Evolutionary conservation across 1,140 invertebrate species (phyloP).

Genomic region (Matsumurasca onukii): DNA sequence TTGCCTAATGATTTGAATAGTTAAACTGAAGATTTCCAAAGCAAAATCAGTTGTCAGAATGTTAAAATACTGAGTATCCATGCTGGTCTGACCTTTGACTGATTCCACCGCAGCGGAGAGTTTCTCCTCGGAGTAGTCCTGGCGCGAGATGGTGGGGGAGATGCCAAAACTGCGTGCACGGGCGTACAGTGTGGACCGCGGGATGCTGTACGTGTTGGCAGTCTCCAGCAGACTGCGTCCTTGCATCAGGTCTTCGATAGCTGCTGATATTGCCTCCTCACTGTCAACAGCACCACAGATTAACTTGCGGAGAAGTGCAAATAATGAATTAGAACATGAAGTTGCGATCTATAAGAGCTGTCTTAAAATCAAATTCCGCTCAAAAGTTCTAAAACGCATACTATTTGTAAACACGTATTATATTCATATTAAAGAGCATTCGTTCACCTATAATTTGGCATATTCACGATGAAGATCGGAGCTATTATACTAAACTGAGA

Average conservation of each 20-base stretch:
- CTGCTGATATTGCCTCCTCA: constrained; percentile 48
- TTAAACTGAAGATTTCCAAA: too few relatives aligned
- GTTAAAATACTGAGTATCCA: background rate
- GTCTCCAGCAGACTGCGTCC: constrained; percentile 39
- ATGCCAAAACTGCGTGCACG: constrained; percentile 50
- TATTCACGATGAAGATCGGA: too few relatives aligned
- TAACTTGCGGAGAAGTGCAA: constrained; percentile 44
- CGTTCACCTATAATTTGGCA: too few relatives aligned
- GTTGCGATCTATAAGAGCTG: too few relatives aligned
- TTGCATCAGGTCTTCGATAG: constrained; percentile 49
- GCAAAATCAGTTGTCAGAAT: too few relatives aligned
- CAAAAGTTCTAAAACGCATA: too few relatives aligned
- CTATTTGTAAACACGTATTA: too few relatives aligned
- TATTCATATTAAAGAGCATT: too few relatives aligned
- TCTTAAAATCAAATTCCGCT: too few relatives aligned
- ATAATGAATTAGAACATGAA: too few relatives aligned
- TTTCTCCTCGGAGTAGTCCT: constrained; percentile 51
- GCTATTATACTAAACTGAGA: too few relatives aligned
- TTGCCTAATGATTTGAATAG: too few relatives aligned
- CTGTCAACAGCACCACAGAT: constrained; percentile 50
- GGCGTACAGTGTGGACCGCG: constrained; percentile 49
- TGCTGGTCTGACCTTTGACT: constrained; percentile 47
- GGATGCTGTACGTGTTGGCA: constrained; percentile 6
- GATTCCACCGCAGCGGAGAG: constrained; percentile 51
- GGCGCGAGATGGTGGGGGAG: constrained; percentile 48